Conservation (phyloP, 37 sponge, comb jelly and placozoan genomes). For the Axinella damicornis region DNA sequence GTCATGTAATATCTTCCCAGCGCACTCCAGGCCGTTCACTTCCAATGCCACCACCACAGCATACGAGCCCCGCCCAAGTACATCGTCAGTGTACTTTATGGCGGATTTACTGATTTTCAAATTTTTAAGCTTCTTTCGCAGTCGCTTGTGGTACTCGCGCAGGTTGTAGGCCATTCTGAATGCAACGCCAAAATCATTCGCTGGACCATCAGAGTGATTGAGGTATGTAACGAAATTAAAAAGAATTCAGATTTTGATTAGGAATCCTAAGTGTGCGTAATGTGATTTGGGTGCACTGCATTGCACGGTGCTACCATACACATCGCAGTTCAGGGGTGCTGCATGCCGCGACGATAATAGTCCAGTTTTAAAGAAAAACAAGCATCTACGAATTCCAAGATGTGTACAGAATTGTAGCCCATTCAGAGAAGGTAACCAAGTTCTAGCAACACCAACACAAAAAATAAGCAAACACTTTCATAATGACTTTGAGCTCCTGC, state of each 20-base stretch:
- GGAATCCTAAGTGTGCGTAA: no score
- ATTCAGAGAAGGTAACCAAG: no score
- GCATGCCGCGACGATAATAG: no score
- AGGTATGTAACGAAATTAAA: neutral
- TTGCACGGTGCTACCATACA: no score
- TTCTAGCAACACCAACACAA: neutral
- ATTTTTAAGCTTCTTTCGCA: neutral
- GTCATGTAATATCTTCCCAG: slow-evolving; percentile 33
- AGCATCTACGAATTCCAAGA: no score
- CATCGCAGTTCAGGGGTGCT: no score
- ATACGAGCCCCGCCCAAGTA: slow-evolving; percentile 31
- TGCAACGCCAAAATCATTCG: neutral
- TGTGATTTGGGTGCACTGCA: no score
- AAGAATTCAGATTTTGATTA: no score
- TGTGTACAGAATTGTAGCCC: no score
- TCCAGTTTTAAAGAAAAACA: neutral
- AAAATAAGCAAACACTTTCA: neutral
- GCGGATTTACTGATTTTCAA: no score
- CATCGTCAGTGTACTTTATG: neutral
- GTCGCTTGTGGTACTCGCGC: neutral
- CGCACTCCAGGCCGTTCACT: slow-evolving; percentile 18
- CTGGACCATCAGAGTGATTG: neutral
- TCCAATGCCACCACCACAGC: neutral
- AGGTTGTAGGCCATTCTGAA: neutral
- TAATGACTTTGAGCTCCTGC: slow-evolving; percentile 71